Conservation (phyloP, 1,140 invertebrate genomes). For the Zophobas atratus region DNA sequence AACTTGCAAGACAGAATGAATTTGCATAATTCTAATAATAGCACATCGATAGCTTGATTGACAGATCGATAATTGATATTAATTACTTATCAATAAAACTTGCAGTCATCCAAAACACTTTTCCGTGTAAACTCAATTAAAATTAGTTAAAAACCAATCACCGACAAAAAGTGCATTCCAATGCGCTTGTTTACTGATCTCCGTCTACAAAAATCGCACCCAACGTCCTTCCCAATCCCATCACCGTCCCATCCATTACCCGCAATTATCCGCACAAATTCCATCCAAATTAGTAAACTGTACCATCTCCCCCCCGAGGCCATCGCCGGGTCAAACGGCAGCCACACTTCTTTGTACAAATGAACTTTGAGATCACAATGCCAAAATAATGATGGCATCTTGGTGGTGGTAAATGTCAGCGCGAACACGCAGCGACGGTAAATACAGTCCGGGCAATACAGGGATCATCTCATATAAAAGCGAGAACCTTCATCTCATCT, state of each 20-base stretch:
- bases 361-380: conserved; percentile 51
- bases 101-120: too few relatives aligned
- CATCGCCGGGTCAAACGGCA: conserved; percentile 38
- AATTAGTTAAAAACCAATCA: too few relatives aligned
- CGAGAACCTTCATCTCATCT: conserved; percentile 27
- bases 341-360: conserved; percentile 20
- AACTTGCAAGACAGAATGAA: too few relatives aligned
- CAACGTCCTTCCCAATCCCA: too few relatives aligned
- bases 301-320: conserved; percentile 8
- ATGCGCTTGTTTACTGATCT: neutral
- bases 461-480: conserved; percentile 49
- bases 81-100: too few relatives aligned
- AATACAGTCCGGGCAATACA: conserved; percentile 24
- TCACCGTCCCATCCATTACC: neutral
- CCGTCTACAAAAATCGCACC: too few relatives aligned
- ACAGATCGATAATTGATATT: too few relatives aligned
- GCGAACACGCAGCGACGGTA: conserved; percentile 47
- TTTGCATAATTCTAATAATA: too few relatives aligned
- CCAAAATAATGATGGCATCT: conserved; percentile 46
- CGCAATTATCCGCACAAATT: conserved; percentile 2
- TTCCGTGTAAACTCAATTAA: too few relatives aligned
- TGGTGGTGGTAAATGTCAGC: conserved; percentile 53
- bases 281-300: conserved; percentile 4
- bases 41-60: too few relatives aligned
- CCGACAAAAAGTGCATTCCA: too few relatives aligned